Evolutionary conservation across 1,140 invertebrate species (phyloP), one percentile per base, ranked within the genome.

Genomic region (Chlorops oryzae): DNA sequence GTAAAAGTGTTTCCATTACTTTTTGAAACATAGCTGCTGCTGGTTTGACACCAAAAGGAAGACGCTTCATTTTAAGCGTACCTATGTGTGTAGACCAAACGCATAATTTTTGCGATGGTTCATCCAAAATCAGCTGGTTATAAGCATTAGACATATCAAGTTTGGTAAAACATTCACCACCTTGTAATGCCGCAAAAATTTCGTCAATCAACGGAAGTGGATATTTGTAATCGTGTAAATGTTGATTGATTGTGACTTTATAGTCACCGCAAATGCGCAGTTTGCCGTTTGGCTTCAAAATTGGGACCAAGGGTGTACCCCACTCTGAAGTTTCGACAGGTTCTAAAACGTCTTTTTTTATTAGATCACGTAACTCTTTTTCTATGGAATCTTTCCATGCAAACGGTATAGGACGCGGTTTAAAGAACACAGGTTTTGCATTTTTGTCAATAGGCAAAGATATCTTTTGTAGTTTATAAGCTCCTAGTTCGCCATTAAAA

Each of bases 11-110:
- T 40, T 63, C 63, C 55, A 65, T 62, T 7, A 57, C 25, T 37
- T 59, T 65, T 52, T 70, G 64, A 52, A 67, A 64, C 39, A 64
- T 65, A 50, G 62, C 59, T 0, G 61, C 59, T 7, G 65, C 52
- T 47, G 58, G 63, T n/a, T 50, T 58, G 13, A 63, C 57, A 2
- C 61, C 65, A 42, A 58, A 63, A 7, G 62, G 58, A 3, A 62
- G 53, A 5, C 65, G 58, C 0, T 46, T 51, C 51, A 63, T 53
- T 22, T 40, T 54, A 44, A 71, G 59, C 50, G 55, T 51, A 61
- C 59, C 66, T 5, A 62, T 47, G 45, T 71, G 61, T 1, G 65
- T 70, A 17, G 54, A 54, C 23, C 61, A 64, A 1, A 61, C 56
- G 0, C 58, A 61, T 38, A 37, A 57, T 9, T 44, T 28, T 15